Evolutionary conservation across 1,140 invertebrate genomes (phyloP), one percentile per base, ranked within the genome.

Genomic region (Meloidogyne hapla): DNA sequence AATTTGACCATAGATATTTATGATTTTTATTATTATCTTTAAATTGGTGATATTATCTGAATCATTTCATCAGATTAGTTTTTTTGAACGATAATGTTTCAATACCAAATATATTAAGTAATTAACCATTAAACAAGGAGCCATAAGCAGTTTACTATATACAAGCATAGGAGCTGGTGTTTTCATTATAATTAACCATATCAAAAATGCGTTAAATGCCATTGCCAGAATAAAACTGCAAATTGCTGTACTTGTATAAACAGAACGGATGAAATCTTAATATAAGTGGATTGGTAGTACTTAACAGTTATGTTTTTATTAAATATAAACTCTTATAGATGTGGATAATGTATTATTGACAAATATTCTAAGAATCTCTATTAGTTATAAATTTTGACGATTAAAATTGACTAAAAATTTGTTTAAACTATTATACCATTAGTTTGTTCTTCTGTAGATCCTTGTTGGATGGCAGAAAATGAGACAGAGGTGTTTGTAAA

Each of bases 131-230:
- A 70, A 56, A 28, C 68, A 70, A 15, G 68, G 68, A 1, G 68
- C 68, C 68, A 70, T 70, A 18, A 70, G n/a, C 15, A 70, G 26
- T 45, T 70, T 70, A 15, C 21, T 25, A 33, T 70, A 70, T 18
- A 70, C 61, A 5, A 70, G 68, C 68, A 70, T 70, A 26, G 68
- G 68, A 18, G 68, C 68, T 12, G 68, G 68, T 26, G 68, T 70
- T 33, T 70, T 70, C 28, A 18, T 70, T 18, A 70, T 48, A 61
- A 70, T 70, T 61, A 70, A 6, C 68, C 68, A 70, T 40, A 61
- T 61, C 40, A 70, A 18, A 21, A 70, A 45, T 1, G 28, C 61
- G 38, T 70, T 70, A 61, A 70, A 70, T 61, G 45, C 18, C 45
- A 70, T 70, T 26, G 25, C 38, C 6, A 70, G 68, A 45, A 45